Evolutionary conservation across 1,140 invertebrate genomes (phyloP).

Genomic region (Aphelenchoides avenae): DNA sequence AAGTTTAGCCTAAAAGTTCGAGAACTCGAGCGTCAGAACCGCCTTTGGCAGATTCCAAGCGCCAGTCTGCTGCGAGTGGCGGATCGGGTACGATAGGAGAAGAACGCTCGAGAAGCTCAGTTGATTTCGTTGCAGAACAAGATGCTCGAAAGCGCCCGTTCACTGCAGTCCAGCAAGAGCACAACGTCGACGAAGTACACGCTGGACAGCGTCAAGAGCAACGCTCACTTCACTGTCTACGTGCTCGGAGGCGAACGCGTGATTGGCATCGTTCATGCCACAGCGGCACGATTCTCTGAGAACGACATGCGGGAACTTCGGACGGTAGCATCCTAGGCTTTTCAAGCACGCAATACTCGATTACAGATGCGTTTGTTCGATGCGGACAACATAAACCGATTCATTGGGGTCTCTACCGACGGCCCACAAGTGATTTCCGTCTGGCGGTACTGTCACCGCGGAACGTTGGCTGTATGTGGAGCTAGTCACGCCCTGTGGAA

Average conservation of each 20-base stretch:
- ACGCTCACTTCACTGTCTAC: slow-evolving; percentile 14
- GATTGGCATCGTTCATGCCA: slow-evolving; percentile 29
- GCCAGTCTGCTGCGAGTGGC: not conserved
- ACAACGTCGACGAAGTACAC: slow-evolving; percentile 38
- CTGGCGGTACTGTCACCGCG: slow-evolving; percentile 28
- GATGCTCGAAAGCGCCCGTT: not conserved
- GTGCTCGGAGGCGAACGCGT: slow-evolving; percentile 34
- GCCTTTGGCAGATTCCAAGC: slow-evolving; percentile 6
- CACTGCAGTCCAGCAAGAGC: not conserved
- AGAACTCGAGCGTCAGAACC: not conserved
- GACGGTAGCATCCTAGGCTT: slow-evolving; percentile 14
- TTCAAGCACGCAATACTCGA: not conserved
- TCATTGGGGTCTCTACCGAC: slow-evolving; percentile 21
- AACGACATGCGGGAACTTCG: slow-evolving; percentile 30
- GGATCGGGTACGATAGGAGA: not conserved
- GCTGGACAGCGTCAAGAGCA: slow-evolving; percentile 30
- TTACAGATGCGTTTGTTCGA: slow-evolving; percentile 31
- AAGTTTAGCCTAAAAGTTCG: slow-evolving; percentile 3
- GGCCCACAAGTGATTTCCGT: slow-evolving; percentile 11
- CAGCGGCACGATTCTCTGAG: slow-evolving; percentile 20
- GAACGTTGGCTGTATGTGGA: slow-evolving; percentile 4
- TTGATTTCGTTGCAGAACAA: slow-evolving; percentile 1
- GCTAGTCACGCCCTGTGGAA: not conserved
- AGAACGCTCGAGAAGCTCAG: not conserved
- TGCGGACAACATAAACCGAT: slow-evolving; percentile 32